Percentiles rank a stretch among this genome's conserved stretches.
phyloP scores from a whole-genome alignment of 1,140 invertebrate species.

The Ruditapes philippinarum region DNA sequence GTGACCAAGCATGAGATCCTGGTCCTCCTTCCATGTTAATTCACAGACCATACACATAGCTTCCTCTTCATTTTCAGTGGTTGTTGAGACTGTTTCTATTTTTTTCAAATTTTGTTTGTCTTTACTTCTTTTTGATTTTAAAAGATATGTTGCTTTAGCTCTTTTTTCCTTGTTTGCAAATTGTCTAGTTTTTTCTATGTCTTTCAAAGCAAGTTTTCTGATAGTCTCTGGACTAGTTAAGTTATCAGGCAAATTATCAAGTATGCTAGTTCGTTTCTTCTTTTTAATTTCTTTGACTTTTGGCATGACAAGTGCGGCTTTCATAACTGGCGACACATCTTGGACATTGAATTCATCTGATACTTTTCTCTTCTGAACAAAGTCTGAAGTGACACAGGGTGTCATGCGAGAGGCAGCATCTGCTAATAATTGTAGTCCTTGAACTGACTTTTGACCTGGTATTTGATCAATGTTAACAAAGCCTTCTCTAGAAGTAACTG shows the following conservation, averaged over 20 bases:
- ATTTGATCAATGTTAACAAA: background rate
- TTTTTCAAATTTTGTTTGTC: no score
- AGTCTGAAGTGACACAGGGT: background rate
- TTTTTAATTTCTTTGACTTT: background rate
- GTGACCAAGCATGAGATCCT: constrained; percentile 20
- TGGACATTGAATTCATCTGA: background rate
- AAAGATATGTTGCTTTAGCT: constrained; percentile 44
- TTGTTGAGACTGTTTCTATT: no score
- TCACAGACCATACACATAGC: constrained; percentile 31
- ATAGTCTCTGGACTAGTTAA: constrained; percentile 34
- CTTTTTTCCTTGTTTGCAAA: constrained; percentile 49
- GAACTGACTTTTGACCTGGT: no score
- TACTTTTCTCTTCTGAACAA: background rate
- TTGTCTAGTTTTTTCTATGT: constrained; percentile 38
- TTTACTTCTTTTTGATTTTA: no score
- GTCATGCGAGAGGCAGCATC: background rate
- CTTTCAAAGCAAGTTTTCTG: constrained; percentile 42
- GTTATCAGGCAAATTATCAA: constrained; percentile 39
- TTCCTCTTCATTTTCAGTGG: constrained; percentile 1
- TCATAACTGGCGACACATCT: background rate
- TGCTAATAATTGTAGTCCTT: background rate
- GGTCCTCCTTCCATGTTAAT: constrained; percentile 49
- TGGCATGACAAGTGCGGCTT: background rate
- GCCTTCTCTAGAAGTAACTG: background rate
- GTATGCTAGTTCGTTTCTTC: background rate